Conservation (phyloP, 2,888 invertebrate species). For the Scaptodrosophila latifasciaeformis region DNA sequence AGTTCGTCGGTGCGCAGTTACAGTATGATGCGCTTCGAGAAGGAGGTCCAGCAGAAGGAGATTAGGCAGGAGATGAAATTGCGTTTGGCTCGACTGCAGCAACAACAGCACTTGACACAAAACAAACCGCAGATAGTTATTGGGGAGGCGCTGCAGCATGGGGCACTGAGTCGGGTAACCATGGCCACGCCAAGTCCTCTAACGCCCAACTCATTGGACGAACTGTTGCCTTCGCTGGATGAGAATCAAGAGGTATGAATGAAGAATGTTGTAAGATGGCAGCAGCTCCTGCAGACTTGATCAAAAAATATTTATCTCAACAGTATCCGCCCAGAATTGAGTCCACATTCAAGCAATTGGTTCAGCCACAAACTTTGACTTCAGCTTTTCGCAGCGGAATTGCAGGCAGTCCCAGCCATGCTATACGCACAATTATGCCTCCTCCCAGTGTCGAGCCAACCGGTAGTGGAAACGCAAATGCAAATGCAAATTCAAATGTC, state of each 20-base stretch:
- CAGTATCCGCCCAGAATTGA: conserved; percentile 62
- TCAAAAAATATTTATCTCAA: neutral
- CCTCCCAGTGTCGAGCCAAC: conserved; percentile 13
- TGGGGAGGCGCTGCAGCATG: conserved; percentile 75
- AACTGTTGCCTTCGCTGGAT: conserved; percentile 86
- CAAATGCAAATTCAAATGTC: conserved; percentile 50
- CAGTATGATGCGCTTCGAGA: conserved; percentile 86
- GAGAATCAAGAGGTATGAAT: conserved; percentile 83
- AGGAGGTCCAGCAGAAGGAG: conserved; percentile 88
- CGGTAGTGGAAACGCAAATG: no score
- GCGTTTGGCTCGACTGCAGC: conserved; percentile 82
- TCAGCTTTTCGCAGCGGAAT: no score
- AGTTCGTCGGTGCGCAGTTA: conserved; percentile 89
- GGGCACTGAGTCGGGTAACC: conserved; percentile 60
- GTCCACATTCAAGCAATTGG: conserved; percentile 49
- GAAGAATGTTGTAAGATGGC: no score
- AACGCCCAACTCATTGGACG: conserved; percentile 89
- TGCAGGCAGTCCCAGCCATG: conserved; percentile 16
- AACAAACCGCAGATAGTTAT: conserved; percentile 76
- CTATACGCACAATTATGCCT: conserved; percentile 9
- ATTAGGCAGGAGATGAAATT: conserved; percentile 85
- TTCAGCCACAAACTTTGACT: conserved; percentile 42
- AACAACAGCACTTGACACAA: conserved; percentile 77
- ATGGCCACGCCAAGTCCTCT: conserved; percentile 82
- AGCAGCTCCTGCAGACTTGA: neutral